Evolutionary conservation across 2,888 invertebrate species (phyloP).

Genomic region (Cyclophora punctaria): DNA sequence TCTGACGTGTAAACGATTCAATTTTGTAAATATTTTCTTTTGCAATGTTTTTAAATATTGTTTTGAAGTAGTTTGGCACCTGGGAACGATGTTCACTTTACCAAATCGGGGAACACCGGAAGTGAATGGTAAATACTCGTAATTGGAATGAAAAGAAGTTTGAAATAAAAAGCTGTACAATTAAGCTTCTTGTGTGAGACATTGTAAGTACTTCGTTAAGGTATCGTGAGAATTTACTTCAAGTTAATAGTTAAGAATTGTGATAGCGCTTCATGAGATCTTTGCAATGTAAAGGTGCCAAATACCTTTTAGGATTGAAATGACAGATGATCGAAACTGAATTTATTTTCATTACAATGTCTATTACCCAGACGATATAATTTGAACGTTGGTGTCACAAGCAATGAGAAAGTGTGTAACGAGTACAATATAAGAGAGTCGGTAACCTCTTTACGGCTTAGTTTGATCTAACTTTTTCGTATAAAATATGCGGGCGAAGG

Average conservation of each 20-base stretch:
- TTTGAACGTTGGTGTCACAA: neutral
- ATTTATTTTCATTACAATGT: neutral
- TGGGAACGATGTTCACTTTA: neutral
- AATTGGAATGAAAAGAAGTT: slow-evolving; percentile 6
- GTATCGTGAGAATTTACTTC: slow-evolving; percentile 8
- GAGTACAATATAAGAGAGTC: neutral
- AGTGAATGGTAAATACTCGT: neutral
- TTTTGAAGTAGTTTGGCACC: slow-evolving; percentile 4
- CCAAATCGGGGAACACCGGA: slow-evolving; percentile 1
- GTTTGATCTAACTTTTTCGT: neutral
- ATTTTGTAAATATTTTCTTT: slow-evolving; percentile 1
- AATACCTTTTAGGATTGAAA: slow-evolving; percentile 10
- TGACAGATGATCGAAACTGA: neutral
- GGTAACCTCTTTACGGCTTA: neutral
- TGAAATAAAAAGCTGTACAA: neutral
- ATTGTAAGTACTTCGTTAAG: slow-evolving; percentile 1
- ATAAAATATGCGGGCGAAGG: too few relatives aligned
- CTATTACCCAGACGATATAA: slow-evolving; percentile 3
- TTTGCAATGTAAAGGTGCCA: slow-evolving; percentile 16
- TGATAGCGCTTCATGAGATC: slow-evolving; percentile 9
- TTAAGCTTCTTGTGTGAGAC: neutral
- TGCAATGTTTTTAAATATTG: slow-evolving; percentile 1
- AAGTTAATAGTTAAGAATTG: slow-evolving; percentile 10
- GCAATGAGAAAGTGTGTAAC: neutral
- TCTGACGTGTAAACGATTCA: slow-evolving; percentile 2